Base-by-base conservation (phyloP, 2,888 invertebrate genomes). In the Tanypteryx hageni region DNA sequence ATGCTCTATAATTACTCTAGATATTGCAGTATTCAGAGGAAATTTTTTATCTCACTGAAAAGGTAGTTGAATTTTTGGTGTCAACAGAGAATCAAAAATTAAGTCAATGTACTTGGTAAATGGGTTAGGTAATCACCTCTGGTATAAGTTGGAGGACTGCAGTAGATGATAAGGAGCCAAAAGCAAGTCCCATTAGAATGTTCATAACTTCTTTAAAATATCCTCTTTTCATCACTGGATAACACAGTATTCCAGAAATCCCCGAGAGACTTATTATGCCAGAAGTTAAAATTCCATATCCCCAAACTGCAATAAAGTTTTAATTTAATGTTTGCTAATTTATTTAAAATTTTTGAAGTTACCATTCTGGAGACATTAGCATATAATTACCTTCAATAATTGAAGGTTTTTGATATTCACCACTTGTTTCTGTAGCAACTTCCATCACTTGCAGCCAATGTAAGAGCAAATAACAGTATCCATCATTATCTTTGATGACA, bases 111-210 rank as follows among this genome's bases (percentile, higher is more conserved):
- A 44, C 44, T 44, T 44, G 44, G 44, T 44, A 1, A 44, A 44
- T 5, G 5, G 1, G 44, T 44, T 44, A 68, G n/a, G 92, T 93
- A 92, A 93, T 93, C 93, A 95, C 96, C 95, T 96, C 96, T 89
- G 96, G 96, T 83, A 96, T 95, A 11, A 96, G 95, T 93, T 96
- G 96, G 93, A 97, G 95, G 64, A 96, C 94, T 3, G 96, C 96
- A 93, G 96, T 96, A 83, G 96, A 96, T 81, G 95, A 95, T 44
- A 97, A 95, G 61, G 96, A 96, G 1, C 96, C 96, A 10, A 96
- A 96, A 59, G 96, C 96, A 92, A 97, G 94, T 0, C 96, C 96
- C 92, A 96, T 95, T 94, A 96, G 95, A 92, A 95, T 95, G 58
- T 96, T 96, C 93, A 96, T 94, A 14, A 96, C 94, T 93, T 95